Evolutionary conservation across 2,888 invertebrate species (phyloP).

Genomic region (Nephrocerus scutellatus): DNA sequence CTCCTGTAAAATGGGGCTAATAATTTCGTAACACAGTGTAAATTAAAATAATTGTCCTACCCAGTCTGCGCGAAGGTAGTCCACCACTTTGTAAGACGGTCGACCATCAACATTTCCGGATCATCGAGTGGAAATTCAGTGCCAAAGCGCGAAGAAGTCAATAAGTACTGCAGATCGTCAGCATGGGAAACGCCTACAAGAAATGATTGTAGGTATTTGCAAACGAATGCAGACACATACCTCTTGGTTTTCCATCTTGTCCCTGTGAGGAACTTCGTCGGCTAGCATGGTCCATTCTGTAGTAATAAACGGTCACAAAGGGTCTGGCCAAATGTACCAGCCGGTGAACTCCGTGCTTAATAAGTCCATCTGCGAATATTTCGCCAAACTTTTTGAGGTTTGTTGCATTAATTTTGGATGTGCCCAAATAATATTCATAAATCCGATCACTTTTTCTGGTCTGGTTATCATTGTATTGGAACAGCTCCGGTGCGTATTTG

Average conservation of each 20-base stretch:
- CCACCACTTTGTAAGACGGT: constrained; percentile 44
- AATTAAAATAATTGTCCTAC: too few relatives aligned
- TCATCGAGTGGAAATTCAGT: constrained; percentile 32
- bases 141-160: constrained; percentile 29
- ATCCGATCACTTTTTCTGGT: constrained; percentile 16
- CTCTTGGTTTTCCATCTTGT: constrained; percentile 40
- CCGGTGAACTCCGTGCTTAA: constrained; percentile 54
- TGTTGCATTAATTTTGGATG: constrained; percentile 11
- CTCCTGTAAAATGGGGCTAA: too few relatives aligned
- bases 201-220: not conserved
- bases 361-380: constrained; percentile 54
- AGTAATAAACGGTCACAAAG: constrained; percentile 54
- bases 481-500: constrained; percentile 36
- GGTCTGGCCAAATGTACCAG: constrained; percentile 52
- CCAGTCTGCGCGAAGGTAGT: constrained; percentile 40
- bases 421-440: constrained; percentile 26
- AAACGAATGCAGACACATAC: constrained; percentile 15
- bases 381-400: constrained; percentile 32
- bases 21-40: too few relatives aligned
- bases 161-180: constrained; percentile 36
- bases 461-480: constrained; percentile 45
- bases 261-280: constrained; percentile 50
- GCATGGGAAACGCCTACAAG: constrained; percentile 32
- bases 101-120: constrained; percentile 44
- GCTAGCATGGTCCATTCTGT: constrained; percentile 55